These are phyloP conservation scores for Aurelia aurita DNA, from an alignment of 30 jellyfish, hydroid and myxozoan species.

Conservation along the genomic window DNA sequence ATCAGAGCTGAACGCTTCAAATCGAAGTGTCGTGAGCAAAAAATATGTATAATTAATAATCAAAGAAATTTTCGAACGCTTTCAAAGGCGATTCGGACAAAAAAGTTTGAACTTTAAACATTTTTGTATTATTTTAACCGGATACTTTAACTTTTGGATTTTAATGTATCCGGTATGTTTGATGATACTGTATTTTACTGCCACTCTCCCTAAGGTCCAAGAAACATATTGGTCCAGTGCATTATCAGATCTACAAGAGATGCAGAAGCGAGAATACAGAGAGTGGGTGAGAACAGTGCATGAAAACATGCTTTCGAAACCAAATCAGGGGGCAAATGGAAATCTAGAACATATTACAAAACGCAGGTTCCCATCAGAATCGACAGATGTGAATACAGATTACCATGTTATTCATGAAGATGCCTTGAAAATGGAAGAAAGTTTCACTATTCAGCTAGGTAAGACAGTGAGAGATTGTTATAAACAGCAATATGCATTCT, in stretches of 20 bases:
- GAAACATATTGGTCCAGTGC: conserved; percentile 96
- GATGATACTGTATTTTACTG: too few relatives aligned
- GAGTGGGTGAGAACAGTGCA: conserved; percentile 93
- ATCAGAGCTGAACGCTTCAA: too few relatives aligned
- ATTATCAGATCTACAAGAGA: conserved; percentile 86
- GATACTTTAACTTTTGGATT: too few relatives aligned
- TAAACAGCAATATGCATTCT: neutral
- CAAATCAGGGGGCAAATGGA: conserved; percentile 5
- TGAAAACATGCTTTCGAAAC: conserved; percentile 69
- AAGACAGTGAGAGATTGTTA: neutral
- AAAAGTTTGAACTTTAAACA: too few relatives aligned
- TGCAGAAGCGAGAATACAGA: conserved; percentile 90
- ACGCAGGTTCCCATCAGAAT: conserved; percentile 35
- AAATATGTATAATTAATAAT: too few relatives aligned
- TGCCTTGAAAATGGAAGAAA: conserved; percentile 82
- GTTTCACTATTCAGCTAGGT: conserved; percentile 95
- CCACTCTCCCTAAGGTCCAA: conserved; percentile 55
- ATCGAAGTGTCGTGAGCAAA: too few relatives aligned
- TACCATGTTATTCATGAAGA: conserved; percentile 71
- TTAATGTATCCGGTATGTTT: neutral
- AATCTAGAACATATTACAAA: conserved; percentile 15
- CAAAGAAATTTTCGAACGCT: too few relatives aligned
- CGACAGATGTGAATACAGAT: conserved; percentile 48
- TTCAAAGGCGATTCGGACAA: too few relatives aligned
- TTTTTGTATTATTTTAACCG: too few relatives aligned